Evolutionary conservation across 2,113 vertebrate genomes (phyloP).

Genomic region (Girardinichthys multiradiatus): DNA sequence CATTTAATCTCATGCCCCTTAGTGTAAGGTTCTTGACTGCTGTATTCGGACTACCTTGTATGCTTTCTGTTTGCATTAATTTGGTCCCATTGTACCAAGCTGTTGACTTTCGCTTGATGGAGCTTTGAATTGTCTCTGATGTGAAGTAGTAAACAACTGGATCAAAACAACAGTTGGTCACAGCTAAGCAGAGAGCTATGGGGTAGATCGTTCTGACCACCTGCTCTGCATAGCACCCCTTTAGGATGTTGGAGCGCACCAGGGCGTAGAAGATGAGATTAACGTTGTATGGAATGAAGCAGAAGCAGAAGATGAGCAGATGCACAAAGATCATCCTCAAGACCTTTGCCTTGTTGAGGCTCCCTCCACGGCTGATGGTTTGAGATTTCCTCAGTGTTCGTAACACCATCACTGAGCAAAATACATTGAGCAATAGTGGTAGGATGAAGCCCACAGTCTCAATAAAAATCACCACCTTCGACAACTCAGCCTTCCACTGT

Average conservation of each 20-base stretch:
- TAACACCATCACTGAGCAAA: slow-evolving; percentile 91
- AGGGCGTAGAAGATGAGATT: slow-evolving; percentile 95
- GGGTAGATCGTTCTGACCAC: slow-evolving; percentile 94
- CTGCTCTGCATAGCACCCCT: slow-evolving; percentile 83
- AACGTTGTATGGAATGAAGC: slow-evolving; percentile 95
- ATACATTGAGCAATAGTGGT: slow-evolving; percentile 90
- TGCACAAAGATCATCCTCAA: slow-evolving; percentile 95
- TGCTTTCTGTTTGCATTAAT: slow-evolving; percentile 83
- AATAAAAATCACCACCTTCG: slow-evolving; percentile 94
- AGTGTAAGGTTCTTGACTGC: slow-evolving; percentile 40
- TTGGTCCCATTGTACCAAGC: slow-evolving; percentile 71
- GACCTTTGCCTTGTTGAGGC: slow-evolving; percentile 90
- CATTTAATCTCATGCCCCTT: slow-evolving; percentile 79
- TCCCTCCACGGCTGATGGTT: slow-evolving; percentile 86
- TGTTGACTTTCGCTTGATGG: slow-evolving; percentile 87
- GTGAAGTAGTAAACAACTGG: slow-evolving; percentile 98
- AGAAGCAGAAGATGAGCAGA: slow-evolving; percentile 93
- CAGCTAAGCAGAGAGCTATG: slow-evolving; percentile 92
- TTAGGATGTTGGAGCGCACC: slow-evolving; percentile 88
- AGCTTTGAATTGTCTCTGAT: slow-evolving; percentile 94
- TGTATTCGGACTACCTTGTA: slow-evolving; percentile 75
- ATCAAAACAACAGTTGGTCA: slow-evolving; percentile 97
- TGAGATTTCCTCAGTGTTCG: slow-evolving; percentile 87
- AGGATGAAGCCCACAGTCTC: slow-evolving; percentile 95
- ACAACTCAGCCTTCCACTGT: slow-evolving; percentile 91